These are phyloP conservation scores for Catagonus wagneri DNA, from an alignment of 2,113 vertebrate genomes.

Conservation along the genomic window DNA sequence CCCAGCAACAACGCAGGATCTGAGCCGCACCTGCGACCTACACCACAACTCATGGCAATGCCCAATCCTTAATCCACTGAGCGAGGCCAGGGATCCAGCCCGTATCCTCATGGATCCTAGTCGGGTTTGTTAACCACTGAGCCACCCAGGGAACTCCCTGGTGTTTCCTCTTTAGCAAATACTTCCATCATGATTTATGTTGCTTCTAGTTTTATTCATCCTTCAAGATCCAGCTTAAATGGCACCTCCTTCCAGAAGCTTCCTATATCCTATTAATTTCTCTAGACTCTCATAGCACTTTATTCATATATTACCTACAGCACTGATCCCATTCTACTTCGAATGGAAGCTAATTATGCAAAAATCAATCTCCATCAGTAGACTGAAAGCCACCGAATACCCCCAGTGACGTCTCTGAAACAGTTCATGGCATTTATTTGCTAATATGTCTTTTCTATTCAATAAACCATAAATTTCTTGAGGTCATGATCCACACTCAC, in stretches of 20 bases:
- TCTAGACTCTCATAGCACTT: neutral
- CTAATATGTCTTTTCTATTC: neutral
- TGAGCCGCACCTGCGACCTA: no score
- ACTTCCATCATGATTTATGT: neutral
- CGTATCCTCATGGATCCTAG: no score
- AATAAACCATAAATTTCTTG: neutral
- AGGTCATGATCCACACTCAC: neutral
- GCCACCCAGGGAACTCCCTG: rapidly evolving
- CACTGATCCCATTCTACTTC: neutral
- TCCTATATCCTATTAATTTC: neutral
- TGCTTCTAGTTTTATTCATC: neutral
- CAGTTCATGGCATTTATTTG: neutral
- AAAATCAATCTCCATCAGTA: neutral
- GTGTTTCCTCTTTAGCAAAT: neutral
- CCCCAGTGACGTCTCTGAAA: neutral
- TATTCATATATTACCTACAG: neutral
- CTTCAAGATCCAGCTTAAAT: neutral
- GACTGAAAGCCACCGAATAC: neutral
- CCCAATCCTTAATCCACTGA: no score
- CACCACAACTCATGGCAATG: no score
- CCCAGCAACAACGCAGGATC: no score
- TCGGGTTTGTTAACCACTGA: neutral
- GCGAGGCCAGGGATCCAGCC: no score
- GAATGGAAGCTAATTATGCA: neutral
- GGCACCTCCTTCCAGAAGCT: neutral